phyloP scores from a whole-genome alignment of 30 jellyfish, hydroid and myxozoan genomes.

The Hydractinia symbiolongicarpus region DNA sequence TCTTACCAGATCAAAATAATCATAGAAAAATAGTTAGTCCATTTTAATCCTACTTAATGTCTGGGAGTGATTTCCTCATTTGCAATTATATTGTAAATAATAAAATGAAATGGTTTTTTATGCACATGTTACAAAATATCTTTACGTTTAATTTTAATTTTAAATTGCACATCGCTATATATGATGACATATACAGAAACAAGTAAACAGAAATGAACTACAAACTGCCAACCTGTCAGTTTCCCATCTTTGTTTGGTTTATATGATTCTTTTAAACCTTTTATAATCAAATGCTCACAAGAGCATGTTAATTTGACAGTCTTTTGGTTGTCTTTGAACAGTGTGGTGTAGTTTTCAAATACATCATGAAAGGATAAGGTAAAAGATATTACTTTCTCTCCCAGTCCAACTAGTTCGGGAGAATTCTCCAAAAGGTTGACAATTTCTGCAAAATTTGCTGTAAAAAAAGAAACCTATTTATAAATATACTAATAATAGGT shows the following conservation, averaged over 20 bases:
- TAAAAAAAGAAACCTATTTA: not conserved
- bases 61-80: too few species aligned
- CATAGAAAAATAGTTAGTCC: too few species aligned
- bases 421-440: slow-evolving; percentile 19
- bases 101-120: too few species aligned
- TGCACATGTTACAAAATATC: too few species aligned
- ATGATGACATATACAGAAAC: too few species aligned
- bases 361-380: slow-evolving; percentile 18
- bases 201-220: too few species aligned
- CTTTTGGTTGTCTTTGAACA: not conserved
- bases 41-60: too few species aligned
- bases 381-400: slow-evolving; percentile 18
- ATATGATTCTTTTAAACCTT: slow-evolving; percentile 11
- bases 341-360: not conserved
- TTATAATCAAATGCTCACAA: slow-evolving; percentile 15
- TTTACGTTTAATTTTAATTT: too few species aligned
- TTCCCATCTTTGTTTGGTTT: slow-evolving; percentile 19
- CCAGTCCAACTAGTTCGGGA: slow-evolving; percentile 14
- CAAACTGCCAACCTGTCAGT: not conserved
- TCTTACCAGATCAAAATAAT: too few species aligned
- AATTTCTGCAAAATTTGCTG: slow-evolving; percentile 20
- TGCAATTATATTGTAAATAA: too few species aligned
- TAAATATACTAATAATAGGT: too few species aligned
- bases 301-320: slow-evolving; percentile 10
- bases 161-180: too few species aligned